phyloP scores from a whole-genome alignment of 2,113 vertebrate species.

The Aix galericulata region DNA sequence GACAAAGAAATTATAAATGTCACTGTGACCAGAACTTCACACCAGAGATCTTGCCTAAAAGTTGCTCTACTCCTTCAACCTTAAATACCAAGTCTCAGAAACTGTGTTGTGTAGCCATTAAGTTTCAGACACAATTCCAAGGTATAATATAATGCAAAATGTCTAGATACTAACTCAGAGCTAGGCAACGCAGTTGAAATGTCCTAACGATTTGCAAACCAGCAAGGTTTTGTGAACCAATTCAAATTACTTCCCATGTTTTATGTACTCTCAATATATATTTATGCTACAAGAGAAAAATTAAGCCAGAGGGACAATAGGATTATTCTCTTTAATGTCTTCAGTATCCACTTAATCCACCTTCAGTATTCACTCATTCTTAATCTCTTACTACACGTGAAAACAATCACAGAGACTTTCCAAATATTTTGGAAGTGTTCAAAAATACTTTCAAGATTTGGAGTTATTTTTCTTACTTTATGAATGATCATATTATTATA shows the following conservation, averaged over 20 bases:
- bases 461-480: background rate
- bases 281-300: conserved; percentile 48
- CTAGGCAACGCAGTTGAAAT: conserved; percentile 12
- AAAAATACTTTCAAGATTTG: background rate
- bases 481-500: background rate
- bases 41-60: background rate
- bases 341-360: background rate
- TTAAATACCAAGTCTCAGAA: background rate
- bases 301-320: background rate
- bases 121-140: background rate
- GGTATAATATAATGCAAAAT: background rate
- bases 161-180: conserved; percentile 3
- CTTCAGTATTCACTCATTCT: background rate
- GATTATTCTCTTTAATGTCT: conserved; percentile 39
- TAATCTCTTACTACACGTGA: background rate
- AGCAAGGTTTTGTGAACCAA: conserved; percentile 40
- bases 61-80: background rate
- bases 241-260: conserved; percentile 40
- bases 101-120: background rate
- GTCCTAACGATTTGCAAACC: conserved; percentile 26
- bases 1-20: background rate
- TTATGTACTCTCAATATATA: background rate
- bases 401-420: conserved; percentile 33
- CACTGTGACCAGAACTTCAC: background rate
- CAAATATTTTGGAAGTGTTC: conserved; percentile 18